Evolutionary conservation across 2,113 vertebrate species (phyloP), one percentile per base, ranked within the genome.

Genomic region (Lophotis ruficrista): DNA sequence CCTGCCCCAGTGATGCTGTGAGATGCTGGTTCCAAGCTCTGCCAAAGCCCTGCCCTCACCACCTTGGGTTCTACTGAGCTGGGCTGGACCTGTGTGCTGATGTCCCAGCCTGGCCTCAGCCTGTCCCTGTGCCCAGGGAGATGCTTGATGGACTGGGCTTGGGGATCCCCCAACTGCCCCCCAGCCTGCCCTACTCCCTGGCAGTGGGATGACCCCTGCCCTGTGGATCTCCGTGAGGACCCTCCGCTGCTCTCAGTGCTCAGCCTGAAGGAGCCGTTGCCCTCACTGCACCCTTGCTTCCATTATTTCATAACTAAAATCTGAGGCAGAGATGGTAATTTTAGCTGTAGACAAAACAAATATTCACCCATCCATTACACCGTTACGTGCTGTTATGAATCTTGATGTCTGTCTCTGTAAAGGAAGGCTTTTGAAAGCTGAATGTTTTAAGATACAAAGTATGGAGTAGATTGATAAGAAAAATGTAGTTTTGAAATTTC

Each of bases 221-320:
- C 16, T 38, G 12, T n/a, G 33, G 8, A 5, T 2, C 4, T 13
- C 12, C 0, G 0, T 21, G 24, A 18, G 23, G 14, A 79, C 31
- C n/a, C n/a, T 35, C 28, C 1, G 1, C 28, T 53, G 33, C 47
- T 64, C 27, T 51, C 30, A 13, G 27, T 25, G 30, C 33, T 51
- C 60, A 79, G 23, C 37, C 38, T 2, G 2, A 91, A 21, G 79
- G 41, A 66, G 17, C 4, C 7, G 4, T 57, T 50, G 79, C 7
- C 61, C 35, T 53, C 2, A 1, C 48, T 91, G 31, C 30, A 31
- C 4, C 13, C 28, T 38, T 72, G 7, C 27, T 73, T 15, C 20
- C 37, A 7, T 28, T 38, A 45, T 37, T 38, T 48, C 20, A 14
- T 50, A 28, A 31, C 10, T 50, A 31, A 89, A 81, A 51, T 61